These are phyloP conservation scores for Ambastaia sidthimunki DNA, from an alignment of 2,797 vertebrate species.

Conservation along the genomic window DNA sequence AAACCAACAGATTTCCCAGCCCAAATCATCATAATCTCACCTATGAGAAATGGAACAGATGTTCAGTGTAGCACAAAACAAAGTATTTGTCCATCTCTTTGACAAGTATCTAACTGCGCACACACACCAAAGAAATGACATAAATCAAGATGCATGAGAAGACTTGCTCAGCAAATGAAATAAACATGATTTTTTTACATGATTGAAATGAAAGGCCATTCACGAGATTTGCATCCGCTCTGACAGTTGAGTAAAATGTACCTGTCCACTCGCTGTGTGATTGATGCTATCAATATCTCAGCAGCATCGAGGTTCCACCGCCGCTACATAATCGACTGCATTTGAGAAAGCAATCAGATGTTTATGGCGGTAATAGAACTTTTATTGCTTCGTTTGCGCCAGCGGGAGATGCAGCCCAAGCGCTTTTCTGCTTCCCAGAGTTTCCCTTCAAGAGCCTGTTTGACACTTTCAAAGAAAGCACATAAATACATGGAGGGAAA, in stretches of 20 bases:
- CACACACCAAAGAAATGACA: not conserved
- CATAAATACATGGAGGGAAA: not conserved
- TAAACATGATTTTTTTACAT: slow-evolving; percentile 38
- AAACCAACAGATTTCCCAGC: not conserved
- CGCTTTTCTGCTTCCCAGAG: not conserved
- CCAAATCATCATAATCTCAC: not conserved
- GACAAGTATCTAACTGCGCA: slow-evolving; percentile 7
- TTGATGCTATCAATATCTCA: slow-evolving; percentile 56
- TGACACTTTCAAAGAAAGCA: slow-evolving; percentile 7
- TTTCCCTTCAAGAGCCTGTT: slow-evolving; percentile 20
- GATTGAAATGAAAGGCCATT: slow-evolving; percentile 37
- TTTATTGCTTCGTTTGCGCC: slow-evolving; percentile 60
- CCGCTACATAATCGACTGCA: slow-evolving; percentile 50
- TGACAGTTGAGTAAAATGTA: slow-evolving; percentile 37
- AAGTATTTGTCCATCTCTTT: not conserved
- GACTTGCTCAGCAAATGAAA: slow-evolving; percentile 11
- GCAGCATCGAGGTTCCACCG: not conserved
- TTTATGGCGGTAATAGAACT: slow-evolving; percentile 67
- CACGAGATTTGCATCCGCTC: slow-evolving; percentile 48
- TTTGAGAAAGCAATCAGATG: slow-evolving; percentile 53
- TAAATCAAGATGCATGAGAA: slow-evolving; percentile 1
- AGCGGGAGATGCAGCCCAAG: slow-evolving; percentile 5
- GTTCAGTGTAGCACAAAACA: not conserved
- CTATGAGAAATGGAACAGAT: slow-evolving; percentile 19
- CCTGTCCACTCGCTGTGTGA: slow-evolving; percentile 30